Conservation (phyloP, 2,113 vertebrate genomes). For the Rynchops niger region DNA sequence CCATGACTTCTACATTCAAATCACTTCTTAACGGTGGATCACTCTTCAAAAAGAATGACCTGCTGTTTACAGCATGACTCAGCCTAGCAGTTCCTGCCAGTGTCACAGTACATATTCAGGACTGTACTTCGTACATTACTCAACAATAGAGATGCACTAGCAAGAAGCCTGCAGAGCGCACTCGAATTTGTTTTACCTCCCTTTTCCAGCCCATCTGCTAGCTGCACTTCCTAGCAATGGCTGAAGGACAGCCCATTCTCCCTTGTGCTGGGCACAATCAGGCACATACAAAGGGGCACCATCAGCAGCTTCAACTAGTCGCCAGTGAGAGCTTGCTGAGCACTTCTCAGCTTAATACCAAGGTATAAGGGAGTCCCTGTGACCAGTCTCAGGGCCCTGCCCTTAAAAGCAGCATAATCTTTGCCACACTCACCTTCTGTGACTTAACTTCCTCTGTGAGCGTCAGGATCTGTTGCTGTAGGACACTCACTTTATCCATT, state of each 20-base stretch:
- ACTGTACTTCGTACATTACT: not conserved
- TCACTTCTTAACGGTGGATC: not conserved
- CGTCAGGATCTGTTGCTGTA: constrained; percentile 82
- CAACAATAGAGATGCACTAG: not conserved
- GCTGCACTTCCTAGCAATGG: not conserved
- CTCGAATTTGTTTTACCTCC: not conserved
- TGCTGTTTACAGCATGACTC: not conserved
- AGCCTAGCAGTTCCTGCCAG: not conserved
- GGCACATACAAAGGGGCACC: not conserved
- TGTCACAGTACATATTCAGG: not conserved
- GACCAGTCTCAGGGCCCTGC: not conserved
- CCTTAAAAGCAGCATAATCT: not conserved
- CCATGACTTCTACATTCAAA: not conserved
- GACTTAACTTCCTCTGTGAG: constrained; percentile 86
- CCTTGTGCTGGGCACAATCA: not conserved
- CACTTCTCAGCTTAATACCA: not conserved
- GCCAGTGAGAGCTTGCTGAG: not conserved
- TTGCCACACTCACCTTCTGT: constrained; percentile 83
- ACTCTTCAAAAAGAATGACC: not conserved
- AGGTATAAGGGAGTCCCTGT: not conserved
- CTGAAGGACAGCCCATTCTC: not conserved
- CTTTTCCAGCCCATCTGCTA: not conserved
- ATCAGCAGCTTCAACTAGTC: not conserved
- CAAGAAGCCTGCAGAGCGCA: not conserved
- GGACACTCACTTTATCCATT: constrained; percentile 66